Evolutionary conservation across 2,113 vertebrate species (phyloP), one percentile per base, ranked within the genome.

Genomic region (Bos javanicus): DNA sequence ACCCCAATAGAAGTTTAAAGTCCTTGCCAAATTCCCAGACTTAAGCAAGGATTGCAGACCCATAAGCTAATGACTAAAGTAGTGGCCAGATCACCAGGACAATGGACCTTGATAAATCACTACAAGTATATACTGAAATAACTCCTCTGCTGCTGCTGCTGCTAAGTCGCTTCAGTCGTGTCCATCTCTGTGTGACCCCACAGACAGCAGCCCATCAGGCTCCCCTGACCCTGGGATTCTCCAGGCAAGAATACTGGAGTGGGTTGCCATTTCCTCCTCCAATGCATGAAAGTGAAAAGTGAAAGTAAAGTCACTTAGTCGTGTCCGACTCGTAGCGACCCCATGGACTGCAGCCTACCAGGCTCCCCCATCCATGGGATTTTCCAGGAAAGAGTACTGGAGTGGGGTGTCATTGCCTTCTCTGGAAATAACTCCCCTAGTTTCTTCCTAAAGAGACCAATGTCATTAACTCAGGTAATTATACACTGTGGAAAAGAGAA

Each of bases 381-480:
- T 57, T 57, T 57, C 56, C 1, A 1, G 23, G 56, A 4, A 57
- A 11, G 56, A 57, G 23, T 57, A 57, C 23, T 57, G 23, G 56
- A 25, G 23, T 57, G 23, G 9, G 56, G 23, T 26, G 39, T 4
- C 4, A 4, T 39, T 4, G 39, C 23, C 56, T 57, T 57, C 23
- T 57, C 23, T 11, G 9, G 12, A 80, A 76, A 43, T 84, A 43
- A 84, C 92, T 89, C 50, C 39, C 26, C 64, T 50, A 33, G 12
- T 85, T 39, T 87, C 64, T 78, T 78, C 39, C 39, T 57, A 89
- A 80, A 28, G n/a, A 67, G 33, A 74, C 1, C 48, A 90, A 85
- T 59, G 57, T 62, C 15, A 90, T 39, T 85, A 80, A 86, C 26
- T 91, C 21, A 52, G 39, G 26, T 89, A 88, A 80, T 52, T 93